Conservation (phyloP, 2,888 invertebrate genomes). For the Unio pictorum region DNA sequence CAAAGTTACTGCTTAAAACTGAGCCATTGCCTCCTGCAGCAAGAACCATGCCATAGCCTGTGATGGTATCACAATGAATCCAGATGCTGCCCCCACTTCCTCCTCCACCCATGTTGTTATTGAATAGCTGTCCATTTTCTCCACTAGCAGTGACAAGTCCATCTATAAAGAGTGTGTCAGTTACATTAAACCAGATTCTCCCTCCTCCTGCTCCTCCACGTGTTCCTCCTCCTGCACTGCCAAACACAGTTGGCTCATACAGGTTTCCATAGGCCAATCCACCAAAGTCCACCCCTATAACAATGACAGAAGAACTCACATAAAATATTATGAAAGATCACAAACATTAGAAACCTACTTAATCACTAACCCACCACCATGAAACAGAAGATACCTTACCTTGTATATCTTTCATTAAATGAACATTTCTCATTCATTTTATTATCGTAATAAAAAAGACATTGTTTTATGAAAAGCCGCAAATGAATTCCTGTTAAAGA, state of each 20-base stretch:
- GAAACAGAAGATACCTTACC: too few relatives aligned
- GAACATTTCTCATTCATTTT: too few relatives aligned
- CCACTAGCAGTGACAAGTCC: conserved; percentile 51
- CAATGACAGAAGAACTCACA: neutral
- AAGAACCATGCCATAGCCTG: conserved; percentile 45
- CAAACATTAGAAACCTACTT: too few relatives aligned
- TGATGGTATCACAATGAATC: conserved; percentile 45
- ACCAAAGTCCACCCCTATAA: conserved; percentile 25
- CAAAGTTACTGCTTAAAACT: conserved; percentile 8
- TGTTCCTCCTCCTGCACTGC: conserved; percentile 53
- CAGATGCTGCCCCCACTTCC: conserved; percentile 59
- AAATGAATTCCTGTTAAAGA: too few relatives aligned
- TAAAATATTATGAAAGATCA: too few relatives aligned
- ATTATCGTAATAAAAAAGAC: too few relatives aligned
- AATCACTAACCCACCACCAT: too few relatives aligned
- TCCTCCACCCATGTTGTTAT: conserved; percentile 40
- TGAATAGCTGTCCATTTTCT: conserved; percentile 25
- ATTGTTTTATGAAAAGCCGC: too few relatives aligned
- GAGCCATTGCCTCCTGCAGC: conserved; percentile 44
- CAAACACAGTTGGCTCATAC: conserved; percentile 53
- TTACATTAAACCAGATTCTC: conserved; percentile 54
- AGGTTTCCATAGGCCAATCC: conserved; percentile 53
- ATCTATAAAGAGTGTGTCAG: conserved; percentile 53
- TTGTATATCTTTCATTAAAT: too few relatives aligned
- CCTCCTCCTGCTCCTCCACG: conserved; percentile 56